phyloP scores from a whole-genome alignment of 2,113 vertebrate genomes.

The Psilopsiagon aymara region DNA sequence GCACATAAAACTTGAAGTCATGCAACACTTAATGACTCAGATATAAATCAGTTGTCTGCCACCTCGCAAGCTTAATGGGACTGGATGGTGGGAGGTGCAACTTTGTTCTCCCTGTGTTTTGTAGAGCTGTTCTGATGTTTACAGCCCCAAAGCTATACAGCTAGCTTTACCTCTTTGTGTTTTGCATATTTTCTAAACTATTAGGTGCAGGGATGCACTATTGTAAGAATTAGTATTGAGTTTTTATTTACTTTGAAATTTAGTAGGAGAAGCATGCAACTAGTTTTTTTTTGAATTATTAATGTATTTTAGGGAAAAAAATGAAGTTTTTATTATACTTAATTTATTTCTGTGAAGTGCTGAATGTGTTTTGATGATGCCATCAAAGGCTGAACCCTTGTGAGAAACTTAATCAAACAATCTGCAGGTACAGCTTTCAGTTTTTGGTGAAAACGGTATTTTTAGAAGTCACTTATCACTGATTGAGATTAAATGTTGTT shows the following conservation, averaged over 20 bases:
- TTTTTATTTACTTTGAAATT: neutral
- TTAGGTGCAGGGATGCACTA: neutral
- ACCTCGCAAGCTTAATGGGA: neutral
- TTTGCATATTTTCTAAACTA: neutral
- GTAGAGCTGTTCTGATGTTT: neutral
- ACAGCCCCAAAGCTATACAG: neutral
- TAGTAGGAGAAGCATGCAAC: neutral
- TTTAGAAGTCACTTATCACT: neutral
- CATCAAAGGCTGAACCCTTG: neutral
- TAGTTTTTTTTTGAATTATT: neutral
- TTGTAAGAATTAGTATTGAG: fast-evolving
- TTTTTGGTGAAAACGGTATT: neutral
- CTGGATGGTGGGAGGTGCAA: neutral
- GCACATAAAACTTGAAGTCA: neutral
- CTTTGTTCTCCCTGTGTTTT: neutral
- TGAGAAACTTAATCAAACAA: neutral
- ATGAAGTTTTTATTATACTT: neutral
- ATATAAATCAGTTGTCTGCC: neutral
- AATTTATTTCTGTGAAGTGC: neutral
- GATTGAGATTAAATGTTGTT: neutral
- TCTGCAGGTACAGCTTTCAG: neutral
- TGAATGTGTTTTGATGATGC: neutral
- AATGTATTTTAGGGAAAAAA: neutral
- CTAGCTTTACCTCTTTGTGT: neutral
- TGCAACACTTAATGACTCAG: neutral